phyloP scores from a whole-genome alignment of 1,140 invertebrate genomes.

The Tetragonula clypearis region DNA sequence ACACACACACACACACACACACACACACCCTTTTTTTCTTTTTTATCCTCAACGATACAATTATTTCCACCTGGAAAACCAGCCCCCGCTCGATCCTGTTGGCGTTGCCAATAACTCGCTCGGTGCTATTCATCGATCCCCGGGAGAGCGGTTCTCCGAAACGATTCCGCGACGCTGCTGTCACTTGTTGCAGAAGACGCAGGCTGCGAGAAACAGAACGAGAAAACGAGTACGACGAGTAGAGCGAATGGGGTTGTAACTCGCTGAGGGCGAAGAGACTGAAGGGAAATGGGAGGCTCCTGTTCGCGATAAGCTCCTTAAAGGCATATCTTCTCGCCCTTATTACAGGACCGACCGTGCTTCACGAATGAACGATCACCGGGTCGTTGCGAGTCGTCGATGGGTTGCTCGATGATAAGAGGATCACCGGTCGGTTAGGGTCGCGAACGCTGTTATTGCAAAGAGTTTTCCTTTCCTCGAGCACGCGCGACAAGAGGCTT shows the following conservation, averaged over 20 bases:
- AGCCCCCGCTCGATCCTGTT: neutral
- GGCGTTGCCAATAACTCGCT: neutral
- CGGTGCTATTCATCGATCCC: slow-evolving; percentile 38
- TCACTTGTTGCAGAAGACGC: neutral
- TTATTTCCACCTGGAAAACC: slow-evolving; percentile 23
- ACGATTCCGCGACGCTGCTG: neutral
- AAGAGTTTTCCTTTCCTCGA: slow-evolving; percentile 65
- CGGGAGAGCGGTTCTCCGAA: slow-evolving; percentile 40
- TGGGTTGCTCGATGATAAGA: slow-evolving; percentile 72
- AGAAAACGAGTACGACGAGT: neutral
- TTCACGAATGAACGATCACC: slow-evolving; percentile 40
- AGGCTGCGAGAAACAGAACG: too few relatives aligned
- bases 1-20: too few relatives aligned
- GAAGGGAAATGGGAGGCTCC: neutral
- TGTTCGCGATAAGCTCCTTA: slow-evolving; percentile 70
- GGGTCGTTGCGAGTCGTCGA: neutral
- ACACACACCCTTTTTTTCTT: neutral
- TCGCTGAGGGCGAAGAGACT: slow-evolving; percentile 8
- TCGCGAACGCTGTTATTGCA: slow-evolving; percentile 17
- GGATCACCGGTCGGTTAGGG: slow-evolving; percentile 57
- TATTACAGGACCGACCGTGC: slow-evolving; percentile 66
- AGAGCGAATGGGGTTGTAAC: slow-evolving; percentile 19
- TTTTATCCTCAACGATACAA: slow-evolving; percentile 19
- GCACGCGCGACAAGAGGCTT: slow-evolving; percentile 57
- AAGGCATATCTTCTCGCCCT: slow-evolving; percentile 66